Evolutionary conservation across 2,113 vertebrate genomes (phyloP).

Genomic region (Rousettus leschenaultii): DNA sequence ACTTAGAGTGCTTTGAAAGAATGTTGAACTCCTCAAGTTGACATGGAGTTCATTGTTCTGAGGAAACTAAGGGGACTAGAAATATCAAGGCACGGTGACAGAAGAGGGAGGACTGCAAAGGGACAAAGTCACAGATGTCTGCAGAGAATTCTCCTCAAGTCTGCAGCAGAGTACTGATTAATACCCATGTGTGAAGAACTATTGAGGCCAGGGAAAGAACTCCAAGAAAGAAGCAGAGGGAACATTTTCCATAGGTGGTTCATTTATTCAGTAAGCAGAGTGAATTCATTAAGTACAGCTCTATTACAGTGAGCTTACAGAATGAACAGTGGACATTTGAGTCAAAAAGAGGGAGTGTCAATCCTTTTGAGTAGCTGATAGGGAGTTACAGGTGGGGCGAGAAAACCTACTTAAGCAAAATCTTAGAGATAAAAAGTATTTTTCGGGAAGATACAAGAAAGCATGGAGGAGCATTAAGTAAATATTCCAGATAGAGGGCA

Average conservation of each 20-base stretch:
- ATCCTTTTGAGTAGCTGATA: background rate
- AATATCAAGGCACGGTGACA: background rate
- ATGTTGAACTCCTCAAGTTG: background rate
- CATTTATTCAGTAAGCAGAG: background rate
- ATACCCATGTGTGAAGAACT: background rate
- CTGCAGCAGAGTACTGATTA: background rate
- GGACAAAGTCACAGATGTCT: background rate
- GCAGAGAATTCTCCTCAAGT: no score
- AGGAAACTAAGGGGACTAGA: background rate
- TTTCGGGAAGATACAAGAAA: background rate
- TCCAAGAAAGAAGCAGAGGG: background rate
- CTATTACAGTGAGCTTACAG: background rate
- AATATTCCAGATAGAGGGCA: background rate
- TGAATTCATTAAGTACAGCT: background rate
- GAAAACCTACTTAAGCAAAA: background rate
- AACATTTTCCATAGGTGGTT: background rate
- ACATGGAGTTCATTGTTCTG: background rate
- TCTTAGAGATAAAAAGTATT: background rate
- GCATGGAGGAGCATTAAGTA: background rate
- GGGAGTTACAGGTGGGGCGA: background rate
- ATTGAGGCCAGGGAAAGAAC: background rate
- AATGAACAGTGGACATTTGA: background rate
- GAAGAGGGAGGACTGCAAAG: background rate
- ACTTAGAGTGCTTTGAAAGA: background rate
- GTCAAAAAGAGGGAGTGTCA: background rate